A percentile compares a stretch with the other conserved stretches of the same genome.
Conservation (phyloP, 2,113 vertebrate species). For the Cyrtonyx montezumae region DNA sequence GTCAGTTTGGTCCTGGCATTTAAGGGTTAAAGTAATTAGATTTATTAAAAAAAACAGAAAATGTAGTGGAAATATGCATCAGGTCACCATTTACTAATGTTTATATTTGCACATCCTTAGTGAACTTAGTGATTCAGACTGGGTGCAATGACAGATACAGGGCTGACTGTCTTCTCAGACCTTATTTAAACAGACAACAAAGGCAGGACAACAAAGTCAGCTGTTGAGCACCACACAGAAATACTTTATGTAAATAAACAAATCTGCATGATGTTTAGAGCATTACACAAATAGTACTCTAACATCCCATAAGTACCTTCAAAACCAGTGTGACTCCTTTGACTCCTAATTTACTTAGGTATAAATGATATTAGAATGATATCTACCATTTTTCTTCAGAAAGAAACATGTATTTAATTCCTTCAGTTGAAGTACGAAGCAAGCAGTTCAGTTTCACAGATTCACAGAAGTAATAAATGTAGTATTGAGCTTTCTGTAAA, state of each 20-base stretch:
- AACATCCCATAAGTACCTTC: background rate
- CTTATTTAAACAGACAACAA: slow-evolving; percentile 9
- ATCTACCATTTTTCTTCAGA: background rate
- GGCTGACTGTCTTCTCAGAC: background rate
- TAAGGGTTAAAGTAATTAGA: slow-evolving; percentile 6
- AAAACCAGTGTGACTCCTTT: background rate
- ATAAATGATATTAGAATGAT: background rate
- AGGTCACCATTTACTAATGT: background rate
- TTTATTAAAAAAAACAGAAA: slow-evolving; percentile 8
- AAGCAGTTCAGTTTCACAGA: background rate
- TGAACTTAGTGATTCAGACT: slow-evolving; percentile 25
- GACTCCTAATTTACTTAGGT: background rate
- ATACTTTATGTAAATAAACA: background rate
- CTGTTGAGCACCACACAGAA: background rate
- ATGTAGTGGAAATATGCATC: slow-evolving; percentile 14
- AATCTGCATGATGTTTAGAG: background rate
- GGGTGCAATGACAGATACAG: background rate
- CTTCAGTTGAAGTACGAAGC: background rate
- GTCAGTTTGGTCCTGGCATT: background rate
- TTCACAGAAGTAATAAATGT: background rate
- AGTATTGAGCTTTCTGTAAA: background rate
- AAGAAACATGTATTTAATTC: background rate
- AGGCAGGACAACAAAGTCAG: background rate
- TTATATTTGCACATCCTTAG: slow-evolving; percentile 18
- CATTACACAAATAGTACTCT: background rate